Evolutionary conservation across 2,113 vertebrate species (phyloP).

Genomic region (Telmatochromis sp.): DNA sequence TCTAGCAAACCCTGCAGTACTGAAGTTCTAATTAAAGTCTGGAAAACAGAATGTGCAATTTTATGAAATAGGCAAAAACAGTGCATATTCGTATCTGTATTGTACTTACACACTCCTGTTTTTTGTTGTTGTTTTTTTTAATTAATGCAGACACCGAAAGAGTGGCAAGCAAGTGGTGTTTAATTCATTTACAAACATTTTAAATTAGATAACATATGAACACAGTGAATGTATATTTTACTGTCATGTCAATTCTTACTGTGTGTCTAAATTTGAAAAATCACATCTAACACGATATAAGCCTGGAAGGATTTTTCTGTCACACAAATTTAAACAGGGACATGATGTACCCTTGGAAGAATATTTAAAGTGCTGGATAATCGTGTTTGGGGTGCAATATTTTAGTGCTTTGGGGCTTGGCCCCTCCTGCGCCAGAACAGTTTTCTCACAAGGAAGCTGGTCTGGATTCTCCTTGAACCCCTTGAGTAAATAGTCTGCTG

Average conservation of each 20-base stretch:
- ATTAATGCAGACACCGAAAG: background rate
- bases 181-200: background rate
- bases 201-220: background rate
- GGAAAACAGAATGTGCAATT: background rate
- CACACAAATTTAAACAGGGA: background rate
- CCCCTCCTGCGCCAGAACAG: background rate
- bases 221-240: background rate
- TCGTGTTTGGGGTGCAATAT: background rate
- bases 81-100: background rate
- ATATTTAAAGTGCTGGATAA: slow-evolving; percentile 11
- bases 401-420: slow-evolving; percentile 28
- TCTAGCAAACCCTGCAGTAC: background rate
- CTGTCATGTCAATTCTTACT: background rate
- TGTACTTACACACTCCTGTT: background rate
- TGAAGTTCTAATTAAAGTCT: background rate
- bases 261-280: background rate
- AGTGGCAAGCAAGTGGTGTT: background rate
- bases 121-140: background rate
- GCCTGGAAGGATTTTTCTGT: background rate
- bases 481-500: slow-evolving; percentile 3
- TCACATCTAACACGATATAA: background rate
- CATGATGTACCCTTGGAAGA: background rate
- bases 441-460: slow-evolving; percentile 13
- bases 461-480: slow-evolving; percentile 14
- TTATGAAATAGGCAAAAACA: background rate